Conservation (phyloP, 53 echinoderm and acorn worm genomes). For the Antedon mediterranea region DNA sequence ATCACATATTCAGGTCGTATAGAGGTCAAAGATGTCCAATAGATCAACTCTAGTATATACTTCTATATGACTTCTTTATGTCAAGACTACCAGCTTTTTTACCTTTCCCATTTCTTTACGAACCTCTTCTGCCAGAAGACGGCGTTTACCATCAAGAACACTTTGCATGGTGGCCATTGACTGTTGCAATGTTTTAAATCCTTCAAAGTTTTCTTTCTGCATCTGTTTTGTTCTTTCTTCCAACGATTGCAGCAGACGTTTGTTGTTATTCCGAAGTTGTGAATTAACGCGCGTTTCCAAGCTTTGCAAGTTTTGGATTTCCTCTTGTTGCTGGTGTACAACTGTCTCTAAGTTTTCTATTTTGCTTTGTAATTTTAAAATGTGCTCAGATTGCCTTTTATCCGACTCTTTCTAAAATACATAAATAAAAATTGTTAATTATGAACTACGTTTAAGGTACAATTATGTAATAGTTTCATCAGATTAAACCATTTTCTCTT, state of each 20-base stretch:
- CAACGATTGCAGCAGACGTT: neutral
- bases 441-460: too few species aligned
- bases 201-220: slow-evolving; percentile 7
- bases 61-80: neutral
- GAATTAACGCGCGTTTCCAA: slow-evolving; percentile 1
- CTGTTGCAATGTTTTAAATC: slow-evolving; percentile 20
- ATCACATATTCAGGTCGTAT: too few species aligned
- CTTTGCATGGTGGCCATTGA: slow-evolving; percentile 24
- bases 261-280: neutral
- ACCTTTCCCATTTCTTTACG: slow-evolving; percentile 29
- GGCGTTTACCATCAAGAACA: slow-evolving; percentile 29
- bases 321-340: slow-evolving; percentile 6
- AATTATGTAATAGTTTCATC: too few species aligned
- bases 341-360: slow-evolving; percentile 16
- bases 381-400: neutral
- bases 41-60: too few species aligned
- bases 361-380: slow-evolving; percentile 5
- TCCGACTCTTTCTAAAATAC: slow-evolving; percentile 8
- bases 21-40: too few species aligned
- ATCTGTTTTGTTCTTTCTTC: slow-evolving; percentile 4
- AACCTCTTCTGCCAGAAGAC: slow-evolving; percentile 27
- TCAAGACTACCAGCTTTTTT: slow-evolving; percentile 37
- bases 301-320: slow-evolving; percentile 11
- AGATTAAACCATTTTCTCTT: too few species aligned
- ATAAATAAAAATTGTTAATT: neutral